A percentile compares a stretch with the other conserved stretches of the same genome.
These are phyloP conservation scores for Petrolisthes cinctipes DNA, from an alignment of 2,888 invertebrate species.

Conservation along the genomic window DNA sequence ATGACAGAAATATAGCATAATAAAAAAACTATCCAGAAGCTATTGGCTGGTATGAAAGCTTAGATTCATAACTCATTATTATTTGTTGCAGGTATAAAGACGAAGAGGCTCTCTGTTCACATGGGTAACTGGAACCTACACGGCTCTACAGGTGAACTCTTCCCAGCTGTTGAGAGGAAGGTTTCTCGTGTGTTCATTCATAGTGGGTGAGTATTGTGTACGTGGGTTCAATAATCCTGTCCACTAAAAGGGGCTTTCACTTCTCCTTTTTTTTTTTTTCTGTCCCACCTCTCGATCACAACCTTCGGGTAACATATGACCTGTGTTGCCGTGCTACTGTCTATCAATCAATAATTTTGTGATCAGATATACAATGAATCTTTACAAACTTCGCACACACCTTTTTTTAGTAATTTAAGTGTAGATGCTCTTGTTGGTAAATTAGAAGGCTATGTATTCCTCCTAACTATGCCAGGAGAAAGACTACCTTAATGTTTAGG, in stretches of 20 bases:
- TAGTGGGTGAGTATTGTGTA: constrained; percentile 20
- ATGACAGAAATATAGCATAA: background rate
- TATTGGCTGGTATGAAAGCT: background rate
- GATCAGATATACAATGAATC: too few species aligned
- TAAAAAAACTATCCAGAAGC: background rate
- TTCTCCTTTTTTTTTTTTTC: too few species aligned
- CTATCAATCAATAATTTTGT: too few species aligned
- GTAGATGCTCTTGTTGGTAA: too few species aligned
- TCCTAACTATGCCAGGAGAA: too few species aligned
- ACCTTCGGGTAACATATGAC: too few species aligned
- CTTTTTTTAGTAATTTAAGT: too few species aligned
- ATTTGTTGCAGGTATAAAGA: constrained; percentile 35
- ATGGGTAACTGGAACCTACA: constrained; percentile 60
- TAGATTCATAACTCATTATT: background rate
- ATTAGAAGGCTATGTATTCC: too few species aligned
- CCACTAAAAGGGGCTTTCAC: background rate
- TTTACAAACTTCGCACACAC: too few species aligned
- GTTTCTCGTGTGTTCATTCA: constrained; percentile 46
- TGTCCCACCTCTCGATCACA: too few species aligned
- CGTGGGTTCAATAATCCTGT: background rate
- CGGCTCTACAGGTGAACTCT: constrained; percentile 44
- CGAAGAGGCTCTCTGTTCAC: constrained; percentile 29
- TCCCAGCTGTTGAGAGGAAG: constrained; percentile 47
- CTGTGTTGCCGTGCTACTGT: too few species aligned
- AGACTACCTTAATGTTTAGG: too few species aligned